These are phyloP conservation scores for Rotaria socialis DNA, from an alignment of 2,888 invertebrate species.

Conservation along the genomic window DNA sequence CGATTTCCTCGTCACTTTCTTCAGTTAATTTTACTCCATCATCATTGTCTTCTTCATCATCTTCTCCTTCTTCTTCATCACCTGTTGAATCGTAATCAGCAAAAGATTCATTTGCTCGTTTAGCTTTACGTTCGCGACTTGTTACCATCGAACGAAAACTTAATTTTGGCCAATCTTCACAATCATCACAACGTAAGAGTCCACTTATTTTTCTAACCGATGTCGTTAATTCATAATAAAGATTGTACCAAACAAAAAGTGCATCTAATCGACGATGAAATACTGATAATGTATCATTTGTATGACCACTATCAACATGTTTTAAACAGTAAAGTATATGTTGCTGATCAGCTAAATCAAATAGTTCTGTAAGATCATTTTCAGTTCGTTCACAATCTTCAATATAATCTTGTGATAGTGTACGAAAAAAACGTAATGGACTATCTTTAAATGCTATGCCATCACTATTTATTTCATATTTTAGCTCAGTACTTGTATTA, in stretches of 20 bases:
- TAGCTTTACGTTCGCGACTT: neutral
- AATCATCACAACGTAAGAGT: constrained; percentile 19
- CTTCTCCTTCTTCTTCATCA: neutral
- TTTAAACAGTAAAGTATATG: neutral
- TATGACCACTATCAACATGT: neutral
- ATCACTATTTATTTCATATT: neutral
- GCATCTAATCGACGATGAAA: neutral
- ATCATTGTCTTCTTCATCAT: neutral
- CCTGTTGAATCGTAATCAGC: neutral
- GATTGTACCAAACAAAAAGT: constrained; percentile 17
- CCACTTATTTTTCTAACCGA: constrained; percentile 24
- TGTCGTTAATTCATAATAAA: constrained; percentile 23
- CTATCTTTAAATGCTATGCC: neutral
- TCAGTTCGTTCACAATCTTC: neutral
- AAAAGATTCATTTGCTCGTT: neutral
- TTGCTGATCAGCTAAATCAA: constrained; percentile 14
- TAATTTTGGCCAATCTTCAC: constrained; percentile 30
- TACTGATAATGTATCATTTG: neutral
- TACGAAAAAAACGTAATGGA: constrained; percentile 32
- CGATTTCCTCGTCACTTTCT: neutral
- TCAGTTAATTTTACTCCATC: neutral
- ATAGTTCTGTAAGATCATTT: neutral
- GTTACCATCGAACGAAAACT: constrained; percentile 4
- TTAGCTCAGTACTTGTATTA: neutral
- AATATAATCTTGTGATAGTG: neutral